Conservation (phyloP, 1,140 invertebrate species). For the Sminthurinus signatus region DNA sequence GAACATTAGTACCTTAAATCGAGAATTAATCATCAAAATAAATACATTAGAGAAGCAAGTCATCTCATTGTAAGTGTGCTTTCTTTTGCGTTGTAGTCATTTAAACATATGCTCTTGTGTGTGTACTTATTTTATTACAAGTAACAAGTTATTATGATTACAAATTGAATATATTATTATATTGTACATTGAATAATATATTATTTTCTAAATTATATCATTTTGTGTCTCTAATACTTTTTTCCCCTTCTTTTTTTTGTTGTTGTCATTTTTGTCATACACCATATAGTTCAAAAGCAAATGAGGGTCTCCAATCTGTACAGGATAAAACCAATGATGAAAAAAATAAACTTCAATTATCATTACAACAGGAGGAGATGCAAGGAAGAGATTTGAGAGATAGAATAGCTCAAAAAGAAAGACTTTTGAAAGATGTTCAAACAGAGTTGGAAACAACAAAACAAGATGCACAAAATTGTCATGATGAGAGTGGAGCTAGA, state of each 20-base stretch:
- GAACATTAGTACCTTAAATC: slow-evolving; percentile 35
- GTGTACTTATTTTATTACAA: too few species aligned
- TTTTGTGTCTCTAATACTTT: too few species aligned
- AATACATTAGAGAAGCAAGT: slow-evolving; percentile 33
- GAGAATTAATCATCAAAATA: slow-evolving; percentile 32
- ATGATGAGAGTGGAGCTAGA: slow-evolving; percentile 27
- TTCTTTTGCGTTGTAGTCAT: too few species aligned
- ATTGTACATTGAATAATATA: too few species aligned
- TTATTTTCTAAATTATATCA: too few species aligned
- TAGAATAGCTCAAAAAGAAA: slow-evolving; percentile 14
- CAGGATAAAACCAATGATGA: slow-evolving; percentile 29
- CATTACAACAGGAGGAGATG: slow-evolving; percentile 21
- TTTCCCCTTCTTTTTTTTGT: too few species aligned
- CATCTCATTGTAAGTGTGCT: slow-evolving; percentile 31
- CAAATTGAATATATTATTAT: too few species aligned
- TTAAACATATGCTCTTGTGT: too few species aligned
- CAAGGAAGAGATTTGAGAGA: slow-evolving; percentile 13
- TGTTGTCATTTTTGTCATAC: too few species aligned
- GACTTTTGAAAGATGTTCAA: slow-evolving; percentile 17
- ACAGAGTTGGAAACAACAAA: slow-evolving; percentile 31
- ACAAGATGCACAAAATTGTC: slow-evolving; percentile 22
- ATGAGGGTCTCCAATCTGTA: slow-evolving; percentile 30
- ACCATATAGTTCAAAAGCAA: slow-evolving; percentile 33
- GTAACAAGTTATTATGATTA: too few species aligned
- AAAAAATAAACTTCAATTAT: slow-evolving; percentile 16